A percentile compares a stretch with the other conserved stretches of the same genome.
These are phyloP conservation scores for Ctenochaetus hawaiiensis DNA, from an alignment of 2,797 vertebrate genomes.

Conservation along the genomic window DNA sequence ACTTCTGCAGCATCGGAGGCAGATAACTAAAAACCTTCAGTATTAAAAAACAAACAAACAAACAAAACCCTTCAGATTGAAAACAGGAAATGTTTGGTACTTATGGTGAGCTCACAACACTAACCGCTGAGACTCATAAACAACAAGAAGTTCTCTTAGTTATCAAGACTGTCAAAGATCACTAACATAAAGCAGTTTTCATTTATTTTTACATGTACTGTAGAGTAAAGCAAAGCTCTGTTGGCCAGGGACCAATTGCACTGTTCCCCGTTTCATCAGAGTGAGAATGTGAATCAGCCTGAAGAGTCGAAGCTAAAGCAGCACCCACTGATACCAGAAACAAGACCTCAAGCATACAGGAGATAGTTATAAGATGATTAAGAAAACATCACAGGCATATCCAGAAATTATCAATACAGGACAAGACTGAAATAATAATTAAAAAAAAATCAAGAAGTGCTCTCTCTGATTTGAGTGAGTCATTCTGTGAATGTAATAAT, in stretches of 20 bases:
- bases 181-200: slow-evolving; percentile 1
- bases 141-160: no score
- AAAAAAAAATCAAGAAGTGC: not conserved
- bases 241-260: not conserved
- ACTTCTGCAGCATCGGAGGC: not conserved
- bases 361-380: not conserved
- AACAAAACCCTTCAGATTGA: not conserved
- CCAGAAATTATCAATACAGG: not conserved
- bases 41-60: not conserved
- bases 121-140: no score
- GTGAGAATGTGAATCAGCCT: not conserved
- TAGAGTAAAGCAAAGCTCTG: not conserved
- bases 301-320: not conserved
- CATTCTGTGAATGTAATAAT: not conserved
- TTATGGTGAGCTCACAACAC: not conserved
- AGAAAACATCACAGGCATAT: not conserved
- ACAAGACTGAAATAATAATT: not conserved
- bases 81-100: not conserved
- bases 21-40: not conserved
- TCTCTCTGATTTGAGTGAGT: not conserved
- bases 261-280: not conserved
- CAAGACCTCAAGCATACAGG: not conserved
- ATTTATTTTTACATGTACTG: slow-evolving; percentile 16
- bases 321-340: slow-evolving; percentile 13
- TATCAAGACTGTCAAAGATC: not conserved